Evolutionary conservation across 2,113 vertebrate genomes (phyloP).

Genomic region (Azemiops feae): DNA sequence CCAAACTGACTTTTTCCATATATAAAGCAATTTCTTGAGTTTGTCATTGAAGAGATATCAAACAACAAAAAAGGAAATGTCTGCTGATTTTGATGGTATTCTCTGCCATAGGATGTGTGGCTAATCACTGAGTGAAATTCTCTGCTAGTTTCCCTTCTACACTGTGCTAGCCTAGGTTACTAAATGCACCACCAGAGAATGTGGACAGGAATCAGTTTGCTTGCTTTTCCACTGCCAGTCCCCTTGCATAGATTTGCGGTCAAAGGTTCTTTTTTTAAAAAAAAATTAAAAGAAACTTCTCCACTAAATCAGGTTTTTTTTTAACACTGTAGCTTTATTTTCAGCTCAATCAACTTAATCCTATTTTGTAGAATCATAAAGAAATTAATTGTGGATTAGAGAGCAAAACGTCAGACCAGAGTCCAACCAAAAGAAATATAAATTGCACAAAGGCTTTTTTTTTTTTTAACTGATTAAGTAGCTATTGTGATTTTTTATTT

Average conservation of each 20-base stretch:
- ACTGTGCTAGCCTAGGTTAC: background rate
- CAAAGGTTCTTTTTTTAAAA: background rate
- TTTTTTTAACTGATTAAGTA: background rate
- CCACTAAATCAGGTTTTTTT: background rate
- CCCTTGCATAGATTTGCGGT: background rate
- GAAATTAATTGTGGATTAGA: background rate
- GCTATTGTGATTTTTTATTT: background rate
- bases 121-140: background rate
- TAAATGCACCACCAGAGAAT: slow-evolving; percentile 51
- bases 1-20: background rate
- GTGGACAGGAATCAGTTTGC: slow-evolving; percentile 64
- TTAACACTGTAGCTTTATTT: background rate
- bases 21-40: background rate
- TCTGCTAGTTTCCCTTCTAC: background rate
- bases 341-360: background rate
- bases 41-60: background rate
- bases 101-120: background rate
- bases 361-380: background rate
- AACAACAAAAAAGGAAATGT: background rate
- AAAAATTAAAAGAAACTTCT: background rate
- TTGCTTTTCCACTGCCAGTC: background rate
- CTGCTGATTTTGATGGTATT: background rate
- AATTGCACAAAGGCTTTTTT: background rate
- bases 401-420: background rate
- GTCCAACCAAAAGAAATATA: background rate